A percentile compares a stretch with the other conserved stretches of the same genome.
phyloP scores from a whole-genome alignment of 2,888 invertebrate species.

The Prenolepis imparis region DNA sequence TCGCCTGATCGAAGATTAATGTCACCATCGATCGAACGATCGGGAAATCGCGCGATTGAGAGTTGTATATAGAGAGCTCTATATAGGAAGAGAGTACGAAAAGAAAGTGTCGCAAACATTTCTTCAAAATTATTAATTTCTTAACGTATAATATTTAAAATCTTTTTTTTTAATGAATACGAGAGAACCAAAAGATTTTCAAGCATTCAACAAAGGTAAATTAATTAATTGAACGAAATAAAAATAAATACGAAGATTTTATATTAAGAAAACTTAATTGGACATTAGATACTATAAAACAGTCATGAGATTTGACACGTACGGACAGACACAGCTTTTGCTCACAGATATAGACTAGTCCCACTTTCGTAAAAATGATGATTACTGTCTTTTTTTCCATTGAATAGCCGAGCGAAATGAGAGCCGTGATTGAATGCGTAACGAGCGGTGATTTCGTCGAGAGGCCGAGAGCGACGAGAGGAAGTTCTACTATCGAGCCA shows the following conservation, averaged over 20 bases:
- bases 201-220: background rate
- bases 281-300: background rate
- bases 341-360: slow-evolving; percentile 30
- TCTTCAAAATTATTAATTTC: slow-evolving; percentile 8
- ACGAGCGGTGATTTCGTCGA: slow-evolving; percentile 25
- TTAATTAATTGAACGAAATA: background rate
- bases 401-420: slow-evolving; percentile 10
- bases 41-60: slow-evolving; percentile 7
- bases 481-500: slow-evolving; percentile 38
- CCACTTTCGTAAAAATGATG: slow-evolving; percentile 41
- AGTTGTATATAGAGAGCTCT: background rate
- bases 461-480: slow-evolving; percentile 17
- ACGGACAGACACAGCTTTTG: background rate
- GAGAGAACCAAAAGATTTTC: background rate
- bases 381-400: slow-evolving; percentile 44
- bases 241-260: background rate
- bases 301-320: background rate
- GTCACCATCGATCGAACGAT: slow-evolving; percentile 20
- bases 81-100: background rate
- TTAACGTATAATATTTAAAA: background rate
- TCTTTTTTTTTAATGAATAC: background rate
- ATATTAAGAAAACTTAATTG: background rate
- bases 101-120: background rate
- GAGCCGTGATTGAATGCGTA: slow-evolving; percentile 30
- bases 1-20: slow-evolving; percentile 49